A percentile compares a stretch with the other conserved stretches of the same genome.
Conservation (phyloP, 2,113 vertebrate species). For the Picathartes gymnocephalus region DNA sequence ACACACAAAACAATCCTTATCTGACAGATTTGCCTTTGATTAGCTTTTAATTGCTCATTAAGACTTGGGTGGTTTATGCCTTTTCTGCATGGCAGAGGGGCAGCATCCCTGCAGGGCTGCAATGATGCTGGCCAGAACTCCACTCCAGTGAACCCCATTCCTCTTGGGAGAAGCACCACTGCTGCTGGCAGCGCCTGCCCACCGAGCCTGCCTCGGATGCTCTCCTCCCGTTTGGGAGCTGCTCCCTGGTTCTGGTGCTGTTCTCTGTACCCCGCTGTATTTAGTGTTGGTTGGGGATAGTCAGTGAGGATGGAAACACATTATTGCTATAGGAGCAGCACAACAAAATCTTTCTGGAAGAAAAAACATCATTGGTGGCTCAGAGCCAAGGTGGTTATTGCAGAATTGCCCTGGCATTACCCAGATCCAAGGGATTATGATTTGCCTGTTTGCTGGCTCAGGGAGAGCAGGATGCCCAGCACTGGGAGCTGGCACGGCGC, state of each 20-base stretch:
- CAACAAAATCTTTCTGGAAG: background rate
- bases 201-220: background rate
- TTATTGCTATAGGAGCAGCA: background rate
- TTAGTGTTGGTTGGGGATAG: background rate
- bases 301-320: background rate
- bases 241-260: background rate
- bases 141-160: background rate
- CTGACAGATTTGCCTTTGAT: slow-evolving; percentile 29
- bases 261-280: accelerated
- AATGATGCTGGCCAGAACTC: background rate
- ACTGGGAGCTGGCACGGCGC: accelerated
- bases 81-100: background rate
- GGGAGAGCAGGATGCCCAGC: background rate
- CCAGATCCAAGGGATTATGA: background rate
- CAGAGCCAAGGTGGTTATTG: background rate
- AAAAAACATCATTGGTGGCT: background rate
- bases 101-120: accelerated
- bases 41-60: slow-evolving; percentile 44
- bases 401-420: background rate
- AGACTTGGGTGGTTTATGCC: background rate
- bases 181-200: background rate
- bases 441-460: background rate
- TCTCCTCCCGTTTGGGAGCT: background rate
- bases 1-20: background rate
- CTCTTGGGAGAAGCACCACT: background rate